Percentiles rank a stretch among this genome's conserved stretches.
These are phyloP conservation scores for Drosophila prostipennis DNA, from an alignment of 2,888 invertebrate species.

Conservation along the genomic window DNA sequence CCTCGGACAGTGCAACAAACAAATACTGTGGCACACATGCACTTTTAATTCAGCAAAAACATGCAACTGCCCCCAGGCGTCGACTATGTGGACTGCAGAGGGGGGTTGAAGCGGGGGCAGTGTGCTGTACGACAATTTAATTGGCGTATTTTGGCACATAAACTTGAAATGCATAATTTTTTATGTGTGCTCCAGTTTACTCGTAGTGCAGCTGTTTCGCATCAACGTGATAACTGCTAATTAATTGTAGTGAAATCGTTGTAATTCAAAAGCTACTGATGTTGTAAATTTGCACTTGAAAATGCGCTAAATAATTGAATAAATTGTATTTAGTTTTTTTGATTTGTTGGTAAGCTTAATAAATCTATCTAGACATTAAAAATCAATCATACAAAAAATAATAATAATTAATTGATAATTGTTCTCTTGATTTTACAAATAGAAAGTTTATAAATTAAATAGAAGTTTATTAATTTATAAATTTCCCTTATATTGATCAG, in stretches of 20 bases:
- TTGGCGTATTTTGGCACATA: constrained; percentile 60
- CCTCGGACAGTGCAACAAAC: constrained; percentile 51
- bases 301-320: constrained; percentile 4
- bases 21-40: constrained; percentile 41
- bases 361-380: no score
- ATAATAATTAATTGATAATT: no score
- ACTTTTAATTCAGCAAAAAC: constrained; percentile 76
- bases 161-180: constrained; percentile 69
- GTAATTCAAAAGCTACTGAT: constrained; percentile 1
- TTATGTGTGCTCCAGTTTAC: constrained; percentile 22
- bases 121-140: constrained; percentile 63
- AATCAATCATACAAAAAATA: no score
- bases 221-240: constrained; percentile 25
- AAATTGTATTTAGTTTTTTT: neutral
- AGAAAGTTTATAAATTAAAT: no score
- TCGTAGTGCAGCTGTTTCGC: constrained; percentile 26
- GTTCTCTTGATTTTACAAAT: no score
- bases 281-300: constrained; percentile 2
- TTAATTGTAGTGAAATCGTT: constrained; percentile 31
- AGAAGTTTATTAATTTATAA: no score
- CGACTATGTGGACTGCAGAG: neutral
- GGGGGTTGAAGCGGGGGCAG: constrained; percentile 9
- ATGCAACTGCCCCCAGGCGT: constrained; percentile 62
- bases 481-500: no score
- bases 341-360: neutral